phyloP scores from a whole-genome alignment of 1,140 invertebrate species.

The Popillia japonica region DNA sequence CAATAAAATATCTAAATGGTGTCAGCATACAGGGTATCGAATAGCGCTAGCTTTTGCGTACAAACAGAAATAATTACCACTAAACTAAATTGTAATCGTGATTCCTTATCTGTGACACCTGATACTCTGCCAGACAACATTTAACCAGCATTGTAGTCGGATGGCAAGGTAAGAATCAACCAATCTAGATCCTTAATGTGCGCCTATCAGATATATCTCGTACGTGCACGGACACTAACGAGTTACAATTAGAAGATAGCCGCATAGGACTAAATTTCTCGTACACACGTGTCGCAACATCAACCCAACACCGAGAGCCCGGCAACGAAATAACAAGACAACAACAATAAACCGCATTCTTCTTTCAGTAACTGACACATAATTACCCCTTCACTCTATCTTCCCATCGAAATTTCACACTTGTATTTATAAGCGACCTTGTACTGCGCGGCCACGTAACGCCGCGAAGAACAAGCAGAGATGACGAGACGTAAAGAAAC shows the following conservation, averaged over 20 bases:
- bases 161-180: not conserved
- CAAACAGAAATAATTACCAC: too few species aligned
- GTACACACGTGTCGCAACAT: conserved; percentile 28
- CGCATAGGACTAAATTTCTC: conserved; percentile 23
- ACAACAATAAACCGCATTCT: conserved; percentile 33
- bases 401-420: conserved; percentile 33
- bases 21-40: too few species aligned
- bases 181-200: not conserved
- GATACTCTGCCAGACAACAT: too few species aligned
- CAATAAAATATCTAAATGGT: too few species aligned
- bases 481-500: not conserved
- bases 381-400: conserved; percentile 34
- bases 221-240: conserved; percentile 14
- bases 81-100: too few species aligned
- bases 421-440: conserved; percentile 28
- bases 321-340: conserved; percentile 20
- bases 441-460: conserved; percentile 13
- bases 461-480: conserved; percentile 27
- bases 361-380: conserved; percentile 27
- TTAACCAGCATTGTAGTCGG: too few species aligned
- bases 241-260: conserved; percentile 22
- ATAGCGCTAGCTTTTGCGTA: too few species aligned
- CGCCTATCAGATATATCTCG: not conserved
- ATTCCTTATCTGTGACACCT: too few species aligned
- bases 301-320: conserved; percentile 11